These are phyloP conservation scores for Mythimna vitellina DNA, from an alignment of 2,888 invertebrate genomes.

Conservation along the genomic window DNA sequence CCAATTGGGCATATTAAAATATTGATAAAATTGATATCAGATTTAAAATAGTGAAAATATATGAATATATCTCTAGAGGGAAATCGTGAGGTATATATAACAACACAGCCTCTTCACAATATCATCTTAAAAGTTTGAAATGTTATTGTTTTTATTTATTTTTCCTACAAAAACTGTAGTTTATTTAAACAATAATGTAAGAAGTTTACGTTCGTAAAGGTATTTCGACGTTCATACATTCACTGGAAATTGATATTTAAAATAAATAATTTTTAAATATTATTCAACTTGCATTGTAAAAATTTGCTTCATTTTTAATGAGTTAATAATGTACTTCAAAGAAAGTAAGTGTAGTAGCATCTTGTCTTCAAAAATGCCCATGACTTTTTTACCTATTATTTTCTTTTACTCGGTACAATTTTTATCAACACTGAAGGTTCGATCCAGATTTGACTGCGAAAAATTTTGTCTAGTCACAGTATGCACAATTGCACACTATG, in stretches of 20 bases:
- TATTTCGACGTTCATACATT: not conserved
- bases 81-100: constrained; percentile 11
- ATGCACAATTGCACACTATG: not conserved
- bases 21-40: constrained; percentile 1
- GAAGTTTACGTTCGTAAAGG: not conserved
- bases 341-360: not conserved
- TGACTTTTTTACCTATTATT: not conserved
- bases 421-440: not conserved
- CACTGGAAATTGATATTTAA: constrained; percentile 13
- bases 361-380: not conserved
- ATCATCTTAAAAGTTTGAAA: not conserved
- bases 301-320: not conserved
- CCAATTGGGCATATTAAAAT: not conserved
- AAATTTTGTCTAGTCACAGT: not conserved
- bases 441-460: not conserved
- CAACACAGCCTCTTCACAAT: constrained; percentile 21
- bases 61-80: constrained; percentile 1
- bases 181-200: constrained; percentile 21
- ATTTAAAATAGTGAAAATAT: constrained; percentile 18
- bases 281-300: not conserved
- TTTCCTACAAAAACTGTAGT: not conserved
- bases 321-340: not conserved
- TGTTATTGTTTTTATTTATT: not conserved
- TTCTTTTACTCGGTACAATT: constrained; percentile 5
- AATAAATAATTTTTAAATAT: constrained; percentile 21